These are phyloP conservation scores for Drosophila pseudotakahashii DNA, from an alignment of 2,888 invertebrate genomes.

Conservation along the genomic window DNA sequence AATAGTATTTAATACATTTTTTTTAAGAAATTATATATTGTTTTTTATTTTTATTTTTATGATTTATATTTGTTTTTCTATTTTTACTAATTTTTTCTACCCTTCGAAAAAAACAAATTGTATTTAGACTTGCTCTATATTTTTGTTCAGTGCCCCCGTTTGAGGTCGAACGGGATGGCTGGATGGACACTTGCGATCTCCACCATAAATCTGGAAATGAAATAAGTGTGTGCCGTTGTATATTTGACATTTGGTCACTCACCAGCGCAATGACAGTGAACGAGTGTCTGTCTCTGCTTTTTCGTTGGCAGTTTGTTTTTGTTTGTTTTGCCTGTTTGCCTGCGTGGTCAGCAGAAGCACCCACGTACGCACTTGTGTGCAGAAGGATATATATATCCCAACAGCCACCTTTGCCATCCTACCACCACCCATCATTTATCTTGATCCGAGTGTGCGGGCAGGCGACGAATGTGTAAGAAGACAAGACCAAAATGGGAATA, in stretches of 20 bases:
- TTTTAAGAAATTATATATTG: too few species aligned
- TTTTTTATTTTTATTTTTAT: too few species aligned
- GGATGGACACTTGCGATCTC: conserved; percentile 43
- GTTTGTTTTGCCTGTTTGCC: conserved; percentile 28
- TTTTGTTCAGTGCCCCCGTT: conserved; percentile 7
- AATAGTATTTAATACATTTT: too few species aligned
- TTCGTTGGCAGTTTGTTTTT: conserved; percentile 14
- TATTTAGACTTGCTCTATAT: background rate
- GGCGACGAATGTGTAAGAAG: conserved; percentile 30
- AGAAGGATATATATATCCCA: conserved; percentile 17
- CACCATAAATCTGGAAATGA: conserved; percentile 74
- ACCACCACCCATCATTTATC: conserved; percentile 22
- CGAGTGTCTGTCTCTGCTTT: conserved; percentile 33
- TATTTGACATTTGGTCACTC: conserved; percentile 79
- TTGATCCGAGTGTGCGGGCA: conserved; percentile 9
- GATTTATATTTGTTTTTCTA: too few species aligned
- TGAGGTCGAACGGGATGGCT: conserved; percentile 11
- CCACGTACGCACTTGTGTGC: conserved; percentile 31
- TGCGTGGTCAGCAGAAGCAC: conserved; percentile 29
- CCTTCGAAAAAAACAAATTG: too few species aligned
- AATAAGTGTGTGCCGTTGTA: conserved; percentile 73
- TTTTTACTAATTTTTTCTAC: too few species aligned
- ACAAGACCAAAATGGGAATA: conserved; percentile 60
- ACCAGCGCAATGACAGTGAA: conserved; percentile 55
- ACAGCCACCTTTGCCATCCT: conserved; percentile 4